These are phyloP conservation scores for Conger conger DNA, from an alignment of 2,113 vertebrate genomes.

Conservation along the genomic window DNA sequence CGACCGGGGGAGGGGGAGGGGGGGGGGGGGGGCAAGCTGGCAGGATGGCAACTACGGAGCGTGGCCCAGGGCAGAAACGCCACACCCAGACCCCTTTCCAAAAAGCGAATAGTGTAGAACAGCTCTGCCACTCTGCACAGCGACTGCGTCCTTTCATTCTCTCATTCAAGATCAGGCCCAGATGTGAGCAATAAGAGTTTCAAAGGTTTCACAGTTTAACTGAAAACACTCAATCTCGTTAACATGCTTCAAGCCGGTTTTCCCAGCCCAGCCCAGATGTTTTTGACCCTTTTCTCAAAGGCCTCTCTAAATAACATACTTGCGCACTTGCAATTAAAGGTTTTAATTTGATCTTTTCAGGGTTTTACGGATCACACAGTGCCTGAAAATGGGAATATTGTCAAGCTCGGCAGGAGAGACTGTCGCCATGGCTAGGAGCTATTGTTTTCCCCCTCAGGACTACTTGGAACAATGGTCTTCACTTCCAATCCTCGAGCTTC, in stretches of 20 bases:
- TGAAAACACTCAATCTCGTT: slow-evolving; percentile 63
- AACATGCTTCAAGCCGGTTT: slow-evolving; percentile 59
- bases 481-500: neutral
- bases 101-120: neutral
- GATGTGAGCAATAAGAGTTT: slow-evolving; percentile 67
- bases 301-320: slow-evolving; percentile 55
- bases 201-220: slow-evolving; percentile 57
- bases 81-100: neutral
- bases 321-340: slow-evolving; percentile 52
- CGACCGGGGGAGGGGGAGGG: too few species aligned
- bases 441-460: slow-evolving; percentile 5
- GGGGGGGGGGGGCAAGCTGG: neutral
- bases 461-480: neutral
- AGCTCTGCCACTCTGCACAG: slow-evolving; percentile 9
- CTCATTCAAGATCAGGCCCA: slow-evolving; percentile 61
- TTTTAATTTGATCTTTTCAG: slow-evolving; percentile 51
- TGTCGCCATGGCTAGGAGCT: slow-evolving; percentile 13
- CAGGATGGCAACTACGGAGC: neutral
- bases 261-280: slow-evolving; percentile 58
- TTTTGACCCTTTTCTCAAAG: slow-evolving; percentile 51
- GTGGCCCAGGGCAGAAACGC: neutral
- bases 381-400: slow-evolving; percentile 20
- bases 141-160: slow-evolving; percentile 35
- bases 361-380: slow-evolving; percentile 39
- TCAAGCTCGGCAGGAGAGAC: slow-evolving; percentile 12